A percentile compares a stretch with the other conserved stretches of the same genome.
phyloP scores from a whole-genome alignment of 2,797 vertebrate genomes.

The Epinephelus malabaricus region DNA sequence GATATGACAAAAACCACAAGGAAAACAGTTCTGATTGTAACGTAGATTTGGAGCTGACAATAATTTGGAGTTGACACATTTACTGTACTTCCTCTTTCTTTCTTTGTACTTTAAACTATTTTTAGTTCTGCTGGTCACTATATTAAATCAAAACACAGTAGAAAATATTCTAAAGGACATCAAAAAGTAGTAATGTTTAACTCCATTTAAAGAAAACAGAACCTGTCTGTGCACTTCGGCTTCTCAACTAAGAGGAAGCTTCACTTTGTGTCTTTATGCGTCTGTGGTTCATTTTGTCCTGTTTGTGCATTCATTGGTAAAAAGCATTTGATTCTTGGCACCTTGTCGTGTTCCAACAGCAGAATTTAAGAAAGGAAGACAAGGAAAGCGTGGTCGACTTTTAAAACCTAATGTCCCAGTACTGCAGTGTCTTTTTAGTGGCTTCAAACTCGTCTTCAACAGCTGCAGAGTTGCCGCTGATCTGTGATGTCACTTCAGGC shows the following conservation, averaged over 20 bases:
- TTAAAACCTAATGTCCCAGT: conserved; percentile 85
- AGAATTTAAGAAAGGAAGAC: conserved; percentile 44
- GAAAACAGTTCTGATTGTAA: conserved; percentile 8
- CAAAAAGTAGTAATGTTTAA: conserved; percentile 21
- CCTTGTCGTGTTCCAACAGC: conserved; percentile 50
- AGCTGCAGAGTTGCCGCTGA: conserved; percentile 51
- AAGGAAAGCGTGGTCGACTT: conserved; percentile 17
- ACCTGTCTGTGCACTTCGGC: conserved; percentile 5
- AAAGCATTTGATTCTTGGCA: conserved; percentile 52
- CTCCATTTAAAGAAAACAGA: conserved; percentile 13
- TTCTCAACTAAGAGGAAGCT: conserved; percentile 3
- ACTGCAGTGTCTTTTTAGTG: conserved; percentile 73
- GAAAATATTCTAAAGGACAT: conserved; percentile 34
- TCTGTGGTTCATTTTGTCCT: conserved; percentile 36
- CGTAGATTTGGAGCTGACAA: conserved; percentile 22
- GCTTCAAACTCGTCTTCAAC: conserved; percentile 68
- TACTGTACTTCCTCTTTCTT: background rate
- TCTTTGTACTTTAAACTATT: conserved; percentile 1
- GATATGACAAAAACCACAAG: conserved; percentile 29
- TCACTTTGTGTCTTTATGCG: background rate
- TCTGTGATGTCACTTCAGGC: conserved; percentile 44
- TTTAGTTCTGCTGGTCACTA: conserved; percentile 1
- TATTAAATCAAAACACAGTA: conserved; percentile 18
- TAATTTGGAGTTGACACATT: conserved; percentile 6
- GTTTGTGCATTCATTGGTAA: conserved; percentile 66